Conservation (phyloP, 1,140 invertebrate species). For the Lasioglossum baleicum region DNA sequence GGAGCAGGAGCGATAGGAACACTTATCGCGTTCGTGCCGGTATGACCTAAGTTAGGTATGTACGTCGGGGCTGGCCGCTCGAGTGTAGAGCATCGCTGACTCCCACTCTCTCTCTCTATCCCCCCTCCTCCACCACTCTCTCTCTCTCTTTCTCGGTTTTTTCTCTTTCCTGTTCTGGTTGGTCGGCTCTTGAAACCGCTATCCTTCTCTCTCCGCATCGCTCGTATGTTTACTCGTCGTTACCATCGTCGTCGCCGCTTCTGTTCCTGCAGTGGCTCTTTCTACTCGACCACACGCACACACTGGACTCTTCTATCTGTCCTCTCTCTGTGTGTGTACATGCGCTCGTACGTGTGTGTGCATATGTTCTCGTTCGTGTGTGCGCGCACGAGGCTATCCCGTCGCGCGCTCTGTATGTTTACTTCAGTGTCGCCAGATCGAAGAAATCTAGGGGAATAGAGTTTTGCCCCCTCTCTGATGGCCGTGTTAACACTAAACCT, state of each 20-base stretch:
- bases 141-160: not conserved
- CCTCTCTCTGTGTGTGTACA: no score
- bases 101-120: slow-evolving; percentile 5
- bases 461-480: no score
- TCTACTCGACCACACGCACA: slow-evolving; percentile 41
- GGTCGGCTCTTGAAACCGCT: not conserved
- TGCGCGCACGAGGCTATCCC: no score
- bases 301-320: not conserved
- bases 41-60: slow-evolving; percentile 65
- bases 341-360: no score
- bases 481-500: no score
- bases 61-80: slow-evolving; percentile 32
- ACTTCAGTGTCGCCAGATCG: no score
- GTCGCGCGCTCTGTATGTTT: no score
- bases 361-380: no score
- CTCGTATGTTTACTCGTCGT: slow-evolving; percentile 56
- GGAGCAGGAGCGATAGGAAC: slow-evolving; percentile 50
- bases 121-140: not conserved
- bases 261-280: slow-evolving; percentile 56
- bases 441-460: no score
- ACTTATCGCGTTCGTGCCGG: slow-evolving; percentile 65
- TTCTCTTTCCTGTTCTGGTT: not conserved
- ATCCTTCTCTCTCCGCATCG: slow-evolving; percentile 26
- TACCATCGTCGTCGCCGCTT: slow-evolving; percentile 52
- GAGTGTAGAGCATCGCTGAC: slow-evolving; percentile 30